Conservation (phyloP, 2,797 vertebrate species). For the Betta splendens region DNA sequence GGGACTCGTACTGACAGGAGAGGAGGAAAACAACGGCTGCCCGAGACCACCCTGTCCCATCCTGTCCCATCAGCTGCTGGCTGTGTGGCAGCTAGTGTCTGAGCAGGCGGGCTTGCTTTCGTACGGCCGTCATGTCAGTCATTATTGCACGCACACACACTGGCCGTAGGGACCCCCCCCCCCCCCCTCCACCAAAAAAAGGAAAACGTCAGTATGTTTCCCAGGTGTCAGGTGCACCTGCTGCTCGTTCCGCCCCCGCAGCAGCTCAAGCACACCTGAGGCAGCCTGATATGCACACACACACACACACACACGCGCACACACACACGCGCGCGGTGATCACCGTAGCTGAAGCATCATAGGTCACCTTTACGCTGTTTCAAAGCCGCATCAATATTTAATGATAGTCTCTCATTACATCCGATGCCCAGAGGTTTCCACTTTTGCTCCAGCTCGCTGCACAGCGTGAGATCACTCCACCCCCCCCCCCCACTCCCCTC, state of each 20-base stretch:
- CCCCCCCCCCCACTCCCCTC: neutral
- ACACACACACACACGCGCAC: slow-evolving; percentile 32
- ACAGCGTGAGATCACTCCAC: slow-evolving; percentile 47
- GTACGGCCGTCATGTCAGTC: slow-evolving; percentile 11
- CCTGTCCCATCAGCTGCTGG: slow-evolving; percentile 27
- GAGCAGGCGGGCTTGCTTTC: neutral
- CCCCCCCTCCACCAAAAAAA: no score
- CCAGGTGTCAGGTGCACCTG: slow-evolving; percentile 42
- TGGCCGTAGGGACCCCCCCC: neutral
- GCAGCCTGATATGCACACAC: neutral
- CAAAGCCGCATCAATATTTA: slow-evolving; percentile 22
- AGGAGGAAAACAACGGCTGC: slow-evolving; percentile 49
- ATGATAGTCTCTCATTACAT: slow-evolving; percentile 21
- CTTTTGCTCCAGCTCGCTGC: slow-evolving; percentile 41
- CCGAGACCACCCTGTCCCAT: slow-evolving; percentile 57
- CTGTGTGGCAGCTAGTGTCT: slow-evolving; percentile 1
- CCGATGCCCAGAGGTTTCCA: slow-evolving; percentile 9
- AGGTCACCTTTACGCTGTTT: slow-evolving; percentile 20
- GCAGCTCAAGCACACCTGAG: slow-evolving; percentile 8
- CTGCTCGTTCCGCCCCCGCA: neutral
- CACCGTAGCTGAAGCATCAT: slow-evolving; percentile 2
- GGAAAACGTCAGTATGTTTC: no score
- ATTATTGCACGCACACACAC: slow-evolving; percentile 1
- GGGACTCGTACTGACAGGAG: slow-evolving; percentile 56
- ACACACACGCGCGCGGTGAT: slow-evolving; percentile 18